Evolutionary conservation across 2,888 invertebrate species (phyloP).

Genomic region (Harpagoxenus sublaevis): DNA sequence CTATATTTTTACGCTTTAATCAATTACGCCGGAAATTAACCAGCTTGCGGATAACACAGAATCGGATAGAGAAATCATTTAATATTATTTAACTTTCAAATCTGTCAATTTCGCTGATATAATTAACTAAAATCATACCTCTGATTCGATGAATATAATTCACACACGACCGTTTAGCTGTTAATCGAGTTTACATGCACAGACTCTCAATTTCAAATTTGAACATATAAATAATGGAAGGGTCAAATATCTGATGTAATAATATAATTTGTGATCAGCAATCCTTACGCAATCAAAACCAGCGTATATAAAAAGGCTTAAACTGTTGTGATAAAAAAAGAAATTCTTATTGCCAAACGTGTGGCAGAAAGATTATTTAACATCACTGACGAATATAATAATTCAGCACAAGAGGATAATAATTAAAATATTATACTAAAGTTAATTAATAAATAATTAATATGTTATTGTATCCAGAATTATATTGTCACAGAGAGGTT

Average conservation of each 20-base stretch:
- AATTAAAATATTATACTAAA: conserved; percentile 16
- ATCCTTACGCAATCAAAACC: neutral
- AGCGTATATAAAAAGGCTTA: neutral
- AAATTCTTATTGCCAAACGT: neutral
- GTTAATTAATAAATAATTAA: conserved; percentile 23
- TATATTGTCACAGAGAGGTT: conserved; percentile 11
- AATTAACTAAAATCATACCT: conserved; percentile 13
- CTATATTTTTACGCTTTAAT: conserved; percentile 18
- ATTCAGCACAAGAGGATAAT: neutral
- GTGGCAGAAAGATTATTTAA: neutral
- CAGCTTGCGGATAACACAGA: neutral
- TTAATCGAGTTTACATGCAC: conserved; percentile 7
- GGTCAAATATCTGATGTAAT: neutral
- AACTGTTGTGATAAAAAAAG: neutral
- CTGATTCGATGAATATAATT: conserved; percentile 26
- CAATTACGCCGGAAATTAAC: conserved; percentile 24
- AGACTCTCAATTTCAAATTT: conserved; percentile 12
- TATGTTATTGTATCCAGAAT: neutral
- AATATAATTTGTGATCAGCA: conserved; percentile 2
- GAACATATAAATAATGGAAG: neutral
- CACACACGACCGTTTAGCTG: neutral
- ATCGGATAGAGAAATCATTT: conserved; percentile 11
- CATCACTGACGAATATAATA: neutral
- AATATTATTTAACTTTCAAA: conserved; percentile 26
- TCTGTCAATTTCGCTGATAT: conserved; percentile 13